Evolutionary conservation across 2,113 vertebrate genomes (phyloP).

Genomic region (sheep (Ovis aries)): ARS-UI_Ramb_v3.0 NC_056057.1:116154001-116154500

Average conservation of each 20-base stretch:
- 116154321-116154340: fast-evolving
- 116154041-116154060: no score
- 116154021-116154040: no score
- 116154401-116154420: not conserved
- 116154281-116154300: not conserved
- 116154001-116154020: no score
- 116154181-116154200: not conserved
- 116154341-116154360: not conserved
- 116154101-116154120: no score
- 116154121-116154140: no score
- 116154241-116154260: not conserved
- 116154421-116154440: not conserved
- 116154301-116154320: no score
- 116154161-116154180: not conserved
- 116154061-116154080: no score
- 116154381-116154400: fast-evolving
- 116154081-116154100: no score
- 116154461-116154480: not conserved
- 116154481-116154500: not conserved
- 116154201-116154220: not conserved
- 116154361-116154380: no score
- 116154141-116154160: no score
- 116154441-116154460: not conserved
- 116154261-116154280: not conserved
- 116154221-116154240: fast-evolving